Percentiles rank a stretch among this genome's conserved stretches.
These are phyloP conservation scores for Acrossocheilus wenchowensis DNA, from an alignment of 2,797 vertebrate species.

Conservation along the genomic window DNA sequence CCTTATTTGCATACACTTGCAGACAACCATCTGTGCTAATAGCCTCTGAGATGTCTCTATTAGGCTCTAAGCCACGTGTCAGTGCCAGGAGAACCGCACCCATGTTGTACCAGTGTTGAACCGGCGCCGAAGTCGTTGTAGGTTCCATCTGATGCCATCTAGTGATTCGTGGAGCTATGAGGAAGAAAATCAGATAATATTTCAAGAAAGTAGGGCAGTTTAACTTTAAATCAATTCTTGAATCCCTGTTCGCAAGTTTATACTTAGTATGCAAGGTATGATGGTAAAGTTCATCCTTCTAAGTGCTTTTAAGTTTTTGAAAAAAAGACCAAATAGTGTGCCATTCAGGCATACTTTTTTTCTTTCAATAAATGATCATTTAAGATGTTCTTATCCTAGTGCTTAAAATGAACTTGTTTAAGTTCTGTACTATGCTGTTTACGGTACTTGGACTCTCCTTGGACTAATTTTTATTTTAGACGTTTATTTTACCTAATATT, in stretches of 20 bases:
- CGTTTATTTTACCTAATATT: too few relatives aligned
- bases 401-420: background rate
- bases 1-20: conserved; percentile 98
- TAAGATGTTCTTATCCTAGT: background rate
- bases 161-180: background rate
- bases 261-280: background rate
- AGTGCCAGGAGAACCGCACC: conserved; percentile 61
- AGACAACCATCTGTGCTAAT: conserved; percentile 99
- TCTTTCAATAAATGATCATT: background rate
- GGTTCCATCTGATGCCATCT: conserved; percentile 66
- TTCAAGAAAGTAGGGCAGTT: background rate
- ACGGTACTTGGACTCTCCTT: background rate
- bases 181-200: background rate
- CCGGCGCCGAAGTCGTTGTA: conserved; percentile 32
- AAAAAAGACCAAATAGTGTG: background rate
- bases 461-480: background rate
- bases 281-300: background rate
- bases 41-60: conserved; percentile 90
- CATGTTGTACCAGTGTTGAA: conserved; percentile 61
- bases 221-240: background rate
- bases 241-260: background rate
- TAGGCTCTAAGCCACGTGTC: conserved; percentile 77
- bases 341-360: background rate
- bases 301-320: background rate
- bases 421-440: background rate